Evolutionary conservation across 1,140 invertebrate species (phyloP).

Genomic region (Cotesia typhae): DNA sequence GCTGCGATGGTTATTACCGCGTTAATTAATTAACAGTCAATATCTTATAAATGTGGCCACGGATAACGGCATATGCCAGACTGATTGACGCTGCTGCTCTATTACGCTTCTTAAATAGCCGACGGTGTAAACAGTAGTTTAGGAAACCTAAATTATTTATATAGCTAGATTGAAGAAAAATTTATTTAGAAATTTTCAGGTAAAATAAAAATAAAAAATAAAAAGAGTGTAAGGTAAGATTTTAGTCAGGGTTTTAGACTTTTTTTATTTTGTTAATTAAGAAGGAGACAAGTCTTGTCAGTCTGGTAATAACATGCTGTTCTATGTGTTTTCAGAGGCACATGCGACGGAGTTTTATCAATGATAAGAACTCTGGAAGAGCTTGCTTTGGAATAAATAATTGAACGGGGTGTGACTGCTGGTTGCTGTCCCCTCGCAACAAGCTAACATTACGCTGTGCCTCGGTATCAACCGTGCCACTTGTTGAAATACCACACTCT

Average conservation of each 20-base stretch:
- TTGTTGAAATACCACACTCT: conserved; percentile 56
- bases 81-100: conserved; percentile 61
- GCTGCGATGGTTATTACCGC: conserved; percentile 64
- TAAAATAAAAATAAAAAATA: background rate
- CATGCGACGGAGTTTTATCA: conserved; percentile 65
- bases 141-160: background rate
- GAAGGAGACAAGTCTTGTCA: conserved; percentile 60
- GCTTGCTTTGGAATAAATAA: conserved; percentile 62
- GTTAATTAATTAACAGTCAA: conserved; percentile 43
- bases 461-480: conserved; percentile 60
- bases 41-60: conserved; percentile 59
- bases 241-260: conserved; percentile 42
- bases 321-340: conserved; percentile 68
- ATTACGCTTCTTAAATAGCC: conserved; percentile 25
- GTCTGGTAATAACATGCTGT: conserved; percentile 67
- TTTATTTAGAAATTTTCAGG: conserved; percentile 22
- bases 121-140: background rate
- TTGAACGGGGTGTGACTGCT: conserved; percentile 58
- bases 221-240: conserved; percentile 7
- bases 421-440: conserved; percentile 56
- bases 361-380: conserved; percentile 63
- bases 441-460: conserved; percentile 63
- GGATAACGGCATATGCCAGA: conserved; percentile 66
- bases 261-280: conserved; percentile 46
- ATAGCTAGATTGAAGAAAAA: conserved; percentile 5